Conservation (phyloP, 2,888 invertebrate genomes). For the Pterobdella sp. region DNA sequence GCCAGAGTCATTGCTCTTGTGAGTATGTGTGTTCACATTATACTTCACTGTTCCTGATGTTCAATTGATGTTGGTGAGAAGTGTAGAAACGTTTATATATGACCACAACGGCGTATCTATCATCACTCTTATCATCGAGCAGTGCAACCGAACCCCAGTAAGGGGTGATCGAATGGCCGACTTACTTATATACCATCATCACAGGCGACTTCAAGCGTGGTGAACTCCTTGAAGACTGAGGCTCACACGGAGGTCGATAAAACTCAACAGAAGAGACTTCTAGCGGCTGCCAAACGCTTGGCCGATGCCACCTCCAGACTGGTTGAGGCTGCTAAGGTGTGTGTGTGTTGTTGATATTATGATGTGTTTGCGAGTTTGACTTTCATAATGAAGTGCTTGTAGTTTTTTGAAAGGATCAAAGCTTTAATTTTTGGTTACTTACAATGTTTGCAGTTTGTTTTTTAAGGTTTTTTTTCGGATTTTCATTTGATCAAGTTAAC, state of each 20-base stretch:
- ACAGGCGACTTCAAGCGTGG: slow-evolving; percentile 79
- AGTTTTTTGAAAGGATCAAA: too few relatives aligned
- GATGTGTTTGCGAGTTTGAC: too few relatives aligned
- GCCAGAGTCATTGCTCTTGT: slow-evolving; percentile 77
- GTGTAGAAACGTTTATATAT: too few relatives aligned
- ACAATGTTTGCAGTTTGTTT: too few relatives aligned
- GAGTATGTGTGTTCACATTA: slow-evolving; percentile 20
- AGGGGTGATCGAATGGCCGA: neutral
- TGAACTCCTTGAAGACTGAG: slow-evolving; percentile 86
- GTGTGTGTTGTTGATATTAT: slow-evolving; percentile 17
- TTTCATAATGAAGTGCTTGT: too few relatives aligned
- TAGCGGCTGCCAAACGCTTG: slow-evolving; percentile 83
- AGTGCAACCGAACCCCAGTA: neutral
- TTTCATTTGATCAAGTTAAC: too few relatives aligned
- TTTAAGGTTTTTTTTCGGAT: too few relatives aligned
- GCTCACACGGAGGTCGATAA: slow-evolving; percentile 80
- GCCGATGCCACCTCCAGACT: slow-evolving; percentile 94
- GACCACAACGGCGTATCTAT: too few relatives aligned
- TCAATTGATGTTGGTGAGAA: too few relatives aligned
- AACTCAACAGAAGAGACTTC: slow-evolving; percentile 75
- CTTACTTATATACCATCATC: neutral
- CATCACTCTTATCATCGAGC: neutral
- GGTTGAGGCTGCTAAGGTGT: slow-evolving; percentile 81
- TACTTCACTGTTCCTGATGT: too few relatives aligned
- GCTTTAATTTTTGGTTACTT: too few relatives aligned